Evolutionary conservation across 2,888 invertebrate genomes (phyloP).

Genomic region (Drosophila prostipennis): DNA sequence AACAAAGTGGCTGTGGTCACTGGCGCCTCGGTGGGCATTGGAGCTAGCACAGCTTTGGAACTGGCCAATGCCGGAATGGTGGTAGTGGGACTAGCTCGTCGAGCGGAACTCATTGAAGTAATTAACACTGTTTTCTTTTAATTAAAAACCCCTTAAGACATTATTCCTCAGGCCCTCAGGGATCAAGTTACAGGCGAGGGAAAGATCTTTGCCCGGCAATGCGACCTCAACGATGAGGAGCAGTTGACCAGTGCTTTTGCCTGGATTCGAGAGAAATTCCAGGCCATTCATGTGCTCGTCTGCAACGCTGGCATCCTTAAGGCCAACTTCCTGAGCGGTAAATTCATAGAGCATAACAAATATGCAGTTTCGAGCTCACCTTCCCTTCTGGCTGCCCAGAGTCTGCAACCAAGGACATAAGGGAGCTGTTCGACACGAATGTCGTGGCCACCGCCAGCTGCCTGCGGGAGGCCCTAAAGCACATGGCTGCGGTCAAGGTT

Average conservation of each 20-base stretch:
- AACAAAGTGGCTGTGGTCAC: slow-evolving; percentile 84
- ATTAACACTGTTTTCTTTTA: too few relatives aligned
- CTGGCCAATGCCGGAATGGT: slow-evolving; percentile 85
- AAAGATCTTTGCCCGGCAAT: slow-evolving; percentile 80
- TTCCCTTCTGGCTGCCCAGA: slow-evolving; percentile 52
- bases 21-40: slow-evolving; percentile 85
- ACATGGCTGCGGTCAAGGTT: slow-evolving; percentile 85
- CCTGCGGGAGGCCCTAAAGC: slow-evolving; percentile 85
- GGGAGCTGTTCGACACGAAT: slow-evolving; percentile 85
- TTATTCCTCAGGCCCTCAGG: slow-evolving; percentile 73
- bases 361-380: not conserved
- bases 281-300: slow-evolving; percentile 81
- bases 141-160: too few relatives aligned
- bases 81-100: slow-evolving; percentile 86
- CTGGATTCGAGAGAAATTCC: slow-evolving; percentile 79
- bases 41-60: slow-evolving; percentile 82
- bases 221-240: slow-evolving; percentile 81
- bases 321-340: slow-evolving; percentile 81
- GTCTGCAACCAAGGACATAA: slow-evolving; percentile 79
- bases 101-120: slow-evolving; percentile 84
- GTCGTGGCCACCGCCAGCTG: slow-evolving; percentile 86
- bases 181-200: slow-evolving; percentile 78
- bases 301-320: slow-evolving; percentile 84
- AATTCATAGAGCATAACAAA: not conserved
- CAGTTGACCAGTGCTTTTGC: slow-evolving; percentile 78